Evolutionary conservation across 2,113 vertebrate genomes (phyloP), one percentile per base, ranked within the genome.

Genomic region (Eretmochelys imbricata): DNA sequence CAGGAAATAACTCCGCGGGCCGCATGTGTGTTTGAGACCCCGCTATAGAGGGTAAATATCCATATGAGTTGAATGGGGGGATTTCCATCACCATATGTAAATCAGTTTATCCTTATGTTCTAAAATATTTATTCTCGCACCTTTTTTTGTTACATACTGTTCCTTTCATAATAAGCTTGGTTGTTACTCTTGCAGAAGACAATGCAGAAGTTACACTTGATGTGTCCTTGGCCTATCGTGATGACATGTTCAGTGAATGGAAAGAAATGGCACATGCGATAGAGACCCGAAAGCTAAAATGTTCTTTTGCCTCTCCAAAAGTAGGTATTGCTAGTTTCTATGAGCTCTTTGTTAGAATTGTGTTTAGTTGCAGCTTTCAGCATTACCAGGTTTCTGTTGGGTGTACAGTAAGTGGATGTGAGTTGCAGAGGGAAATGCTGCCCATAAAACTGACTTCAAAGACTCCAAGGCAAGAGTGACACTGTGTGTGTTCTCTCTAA

Each of bases 211-310:
- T 98, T 55, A 99, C 99, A 14, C 98, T 99, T 82, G 99, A 99
- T 0, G 99, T 99, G 54, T 98, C 99, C 0, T 96, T 99, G 97
- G 99, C 99, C 3, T 99, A 99, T 95, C 99, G 99, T 0, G 99
- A 99, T 2, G 98, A 99, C 90, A 72, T 51, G 1, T 55, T 98
- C 6, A 98, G 98, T 1, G 99, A 99, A 0, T 99, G 99, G 99
- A 98, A 98, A 1, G 98, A 99, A 96, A 99, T 99, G 98, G 99
- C 99, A 4, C 99, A 98, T 2, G 99, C 99, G 1, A 94, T 98
- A 22, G 99, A 99, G 89, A 98, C 98, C 50, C 98, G 99, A 91
- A 99, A 99, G 95, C 99, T 99, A 51, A 99, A 96, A 95, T 99
- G 99, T 95, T 98, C 97, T 91, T 99, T 99, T 90, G 97, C 98